Evolutionary conservation across 2,113 vertebrate species (phyloP), one percentile per base, ranked within the genome.

Genomic region (Corvus moneduloides): DNA sequence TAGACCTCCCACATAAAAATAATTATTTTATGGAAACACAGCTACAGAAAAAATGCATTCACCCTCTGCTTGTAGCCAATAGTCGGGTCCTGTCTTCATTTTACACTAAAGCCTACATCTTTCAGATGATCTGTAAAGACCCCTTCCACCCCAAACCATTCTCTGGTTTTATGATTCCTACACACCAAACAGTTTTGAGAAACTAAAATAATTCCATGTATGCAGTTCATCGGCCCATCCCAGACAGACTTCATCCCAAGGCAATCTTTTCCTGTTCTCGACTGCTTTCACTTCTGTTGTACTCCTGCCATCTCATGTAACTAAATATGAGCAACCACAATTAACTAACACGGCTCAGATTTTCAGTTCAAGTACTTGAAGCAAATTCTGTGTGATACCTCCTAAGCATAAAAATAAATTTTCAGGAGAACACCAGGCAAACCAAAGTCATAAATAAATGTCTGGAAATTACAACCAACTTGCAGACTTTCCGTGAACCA

Each of bases 371-470:
- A 86, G 10, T 71, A 52, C 67, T 86, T 84, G 44, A 89, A 84
- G 32, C 15, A 86, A 88, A 88, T 86, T 85, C 48, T 90, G 26
- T 75, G 46, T 80, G 63, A 90, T 91, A 63, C 17, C 10, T 85
- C 75, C 33, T 88, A 74, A 86, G 63, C 0, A 3, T 52, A 59
- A 91, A 93, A 86, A 87, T 51, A 66, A 67, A 59, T 62, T 79
- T 66, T 88, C 43, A 75, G 39, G 39, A 85, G 46, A 88, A 61
- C 55, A 52, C n/a, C 24, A 80, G 64, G 43, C 55, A 94, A 96
- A 91, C 13, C n/a, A 21, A 80, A 80, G 44, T 87, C 19, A 63
- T 88, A 94, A 92, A 95, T 92, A 89, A 80, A 71, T 67, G 35
- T 86, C 63, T 63, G 55, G 56, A 91, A 91, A 88, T 80, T 71